A percentile compares a stretch with the other conserved stretches of the same genome.
Evolutionary conservation across 1,140 invertebrate genomes (phyloP).

Genomic region (Drosophila setifemur): DNA sequence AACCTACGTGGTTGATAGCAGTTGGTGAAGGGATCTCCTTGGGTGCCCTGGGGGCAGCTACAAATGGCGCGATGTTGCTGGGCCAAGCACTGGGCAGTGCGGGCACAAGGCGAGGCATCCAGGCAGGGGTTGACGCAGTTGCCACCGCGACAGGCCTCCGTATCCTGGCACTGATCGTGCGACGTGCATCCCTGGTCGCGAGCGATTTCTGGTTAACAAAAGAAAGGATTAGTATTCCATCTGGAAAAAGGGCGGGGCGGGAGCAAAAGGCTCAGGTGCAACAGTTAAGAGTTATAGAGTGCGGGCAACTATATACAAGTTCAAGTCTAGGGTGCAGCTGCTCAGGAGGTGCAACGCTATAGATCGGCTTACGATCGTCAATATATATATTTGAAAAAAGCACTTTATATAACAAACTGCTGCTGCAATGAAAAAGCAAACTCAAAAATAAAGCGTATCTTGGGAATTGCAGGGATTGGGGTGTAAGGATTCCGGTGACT

Average conservation of each 20-base stretch:
- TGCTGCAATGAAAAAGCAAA: constrained; percentile 76
- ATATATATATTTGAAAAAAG: constrained; percentile 21
- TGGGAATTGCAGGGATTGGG: too few species aligned
- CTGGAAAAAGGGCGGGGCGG: not conserved
- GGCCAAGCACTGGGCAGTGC: constrained; percentile 90
- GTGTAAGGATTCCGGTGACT: too few species aligned
- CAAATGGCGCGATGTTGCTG: constrained; percentile 90
- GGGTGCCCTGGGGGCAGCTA: constrained; percentile 88
- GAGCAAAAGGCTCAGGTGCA: constrained; percentile 29
- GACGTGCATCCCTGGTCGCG: constrained; percentile 86
- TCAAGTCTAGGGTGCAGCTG: constrained; percentile 43
- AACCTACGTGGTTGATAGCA: constrained; percentile 86
- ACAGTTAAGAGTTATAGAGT: constrained; percentile 75
- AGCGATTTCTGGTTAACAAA: constrained; percentile 76
- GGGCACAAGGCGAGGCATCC: constrained; percentile 89
- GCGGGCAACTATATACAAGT: constrained; percentile 53
- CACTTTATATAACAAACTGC: constrained; percentile 32
- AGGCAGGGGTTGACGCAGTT: constrained; percentile 91
- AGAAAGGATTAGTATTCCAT: constrained; percentile 8
- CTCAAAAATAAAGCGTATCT: constrained; percentile 49
- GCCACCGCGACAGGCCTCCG: constrained; percentile 88
- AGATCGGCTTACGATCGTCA: constrained; percentile 3
- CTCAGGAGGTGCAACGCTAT: constrained; percentile 26
- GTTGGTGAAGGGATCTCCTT: constrained; percentile 91
- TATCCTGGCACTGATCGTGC: constrained; percentile 88